Evolutionary conservation across 1,140 invertebrate genomes (phyloP), one percentile per base, ranked within the genome.

Genomic region (Drosophila sturtevanti): DNA sequence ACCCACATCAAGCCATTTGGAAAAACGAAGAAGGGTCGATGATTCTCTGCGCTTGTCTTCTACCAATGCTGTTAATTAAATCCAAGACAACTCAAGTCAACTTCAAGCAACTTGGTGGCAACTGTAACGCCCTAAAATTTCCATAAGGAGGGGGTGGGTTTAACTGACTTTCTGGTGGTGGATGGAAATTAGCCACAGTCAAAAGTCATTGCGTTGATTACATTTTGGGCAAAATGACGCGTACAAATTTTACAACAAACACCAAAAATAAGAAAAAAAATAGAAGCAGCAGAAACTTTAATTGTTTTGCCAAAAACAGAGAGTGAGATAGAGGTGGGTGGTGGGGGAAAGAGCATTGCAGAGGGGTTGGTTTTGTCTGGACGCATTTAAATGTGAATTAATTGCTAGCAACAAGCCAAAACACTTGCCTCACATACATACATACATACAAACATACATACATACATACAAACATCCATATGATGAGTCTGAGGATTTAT

Each of bases 201-300:
- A 84, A 89, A 89, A 89, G 84, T 89, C 84, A 89, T 89, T 82
- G 84, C 85, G 84, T 89, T 89, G 84, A 89, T 89, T 89, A 89
- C 84, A 75, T 89, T 89, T 77, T 48, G 72, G 55, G 10, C 41
- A 89, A 89, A 89, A 89, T 89, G 84, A 89, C 84, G 79, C 84
- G 72, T 66, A 61, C 67, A 78, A 89, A 89, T 89, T 82, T 87
- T 68, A 35, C 56, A 73, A 18, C 72, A 48, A 18, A 48, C 35
- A 73, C 64, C 41, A 44, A 16, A 4, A 44, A 44, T 14, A 44
- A 41, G 14, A 41, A 41, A 16, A 31, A 31, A 31, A 31, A 31
- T 6, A 31, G 7, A 31, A 31, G 27, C 4, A 31, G 6, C 5
- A 11, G 41, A 77, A 87, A 89, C 84, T 89, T 89, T 87, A 87